Base-by-base conservation (phyloP, 2,797 vertebrate genomes). In the Iguana delicatissima region DNA sequence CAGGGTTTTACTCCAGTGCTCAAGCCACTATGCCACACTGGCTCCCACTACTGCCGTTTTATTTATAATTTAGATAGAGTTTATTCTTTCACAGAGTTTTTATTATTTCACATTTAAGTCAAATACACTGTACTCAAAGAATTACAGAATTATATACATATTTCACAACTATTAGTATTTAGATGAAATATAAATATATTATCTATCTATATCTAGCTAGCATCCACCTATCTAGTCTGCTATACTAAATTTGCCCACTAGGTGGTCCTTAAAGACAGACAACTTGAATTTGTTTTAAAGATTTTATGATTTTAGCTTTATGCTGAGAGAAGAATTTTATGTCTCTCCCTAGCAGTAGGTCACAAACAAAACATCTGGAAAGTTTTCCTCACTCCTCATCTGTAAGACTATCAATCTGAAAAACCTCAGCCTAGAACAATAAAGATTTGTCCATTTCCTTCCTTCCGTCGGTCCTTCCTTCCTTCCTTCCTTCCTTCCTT, bases 191-290 rank as follows among this genome's bases (percentile, higher is more conserved):
- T 26, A 67, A 3, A 22, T 52, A 16, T 90, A 86, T 46, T 32
- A 13, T 69, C 2, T 69, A 69, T 32, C 3, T 67, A 4, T 22
- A 26, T 0, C 50, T 67, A 83, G 35, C 50, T 83, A 74, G 86
- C 7, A 13, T 35, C 1, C 35, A 2, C 29, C 26, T 90, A 84
- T 69, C 29, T 52, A 57, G 88, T 32, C 46, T 93, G 91, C 89
- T 73, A n/a, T 92, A 80, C 87, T 18, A 73, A 29, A 42, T 90
- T 89, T 91, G 35, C 73, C 93, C 72, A 2, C 93, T 95, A 93
- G 92, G 92, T 93, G 93, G 93, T 94, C 80, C 86, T 87, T 91
- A 80, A 92, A 93, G 84, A 91, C 87, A 1, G 84, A 80, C 80
- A 6, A 72, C 79, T 32, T 46, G 24, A 38, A 0, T 69, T 22